Conservation (phyloP, 2,113 vertebrate species). For the Neofelis nebulosa region DNA sequence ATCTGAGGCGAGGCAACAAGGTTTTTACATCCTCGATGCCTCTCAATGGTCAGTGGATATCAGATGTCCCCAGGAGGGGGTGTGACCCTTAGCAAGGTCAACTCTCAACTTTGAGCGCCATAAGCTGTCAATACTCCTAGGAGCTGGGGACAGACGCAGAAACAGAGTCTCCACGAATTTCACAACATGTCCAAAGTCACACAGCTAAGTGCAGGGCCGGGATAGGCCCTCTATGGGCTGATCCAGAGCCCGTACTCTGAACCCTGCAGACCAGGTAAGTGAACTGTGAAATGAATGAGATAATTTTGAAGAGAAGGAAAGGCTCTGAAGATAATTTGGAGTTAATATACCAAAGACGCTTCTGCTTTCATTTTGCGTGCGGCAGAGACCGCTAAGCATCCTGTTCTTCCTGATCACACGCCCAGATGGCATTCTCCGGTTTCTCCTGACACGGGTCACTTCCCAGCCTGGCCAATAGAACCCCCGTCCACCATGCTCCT, state of each 20-base stretch:
- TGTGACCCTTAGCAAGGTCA: background rate
- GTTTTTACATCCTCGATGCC: background rate
- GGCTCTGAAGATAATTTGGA: background rate
- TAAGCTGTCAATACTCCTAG: background rate
- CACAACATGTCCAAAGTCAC: background rate
- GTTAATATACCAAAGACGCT: background rate
- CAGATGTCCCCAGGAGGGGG: background rate
- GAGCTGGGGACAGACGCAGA: background rate
- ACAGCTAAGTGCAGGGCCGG: no score
- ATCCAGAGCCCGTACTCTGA: background rate
- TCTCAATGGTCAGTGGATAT: background rate
- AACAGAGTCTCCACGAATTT: background rate
- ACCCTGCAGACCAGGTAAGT: background rate
- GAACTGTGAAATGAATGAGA: background rate
- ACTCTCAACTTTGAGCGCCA: background rate
- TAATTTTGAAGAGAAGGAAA: background rate
- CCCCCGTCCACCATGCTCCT: background rate
- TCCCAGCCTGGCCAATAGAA: background rate
- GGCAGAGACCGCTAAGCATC: rapidly evolving
- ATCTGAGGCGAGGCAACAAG: background rate
- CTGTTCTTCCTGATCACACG: background rate
- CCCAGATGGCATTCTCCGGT: background rate
- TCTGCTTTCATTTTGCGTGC: rapidly evolving
- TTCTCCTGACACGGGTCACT: background rate
- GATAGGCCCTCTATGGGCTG: background rate